A percentile compares a stretch with the other conserved stretches of the same genome.
phyloP scores from a whole-genome alignment of 2,797 vertebrate species.

The Sebastes oblongus region DNA sequence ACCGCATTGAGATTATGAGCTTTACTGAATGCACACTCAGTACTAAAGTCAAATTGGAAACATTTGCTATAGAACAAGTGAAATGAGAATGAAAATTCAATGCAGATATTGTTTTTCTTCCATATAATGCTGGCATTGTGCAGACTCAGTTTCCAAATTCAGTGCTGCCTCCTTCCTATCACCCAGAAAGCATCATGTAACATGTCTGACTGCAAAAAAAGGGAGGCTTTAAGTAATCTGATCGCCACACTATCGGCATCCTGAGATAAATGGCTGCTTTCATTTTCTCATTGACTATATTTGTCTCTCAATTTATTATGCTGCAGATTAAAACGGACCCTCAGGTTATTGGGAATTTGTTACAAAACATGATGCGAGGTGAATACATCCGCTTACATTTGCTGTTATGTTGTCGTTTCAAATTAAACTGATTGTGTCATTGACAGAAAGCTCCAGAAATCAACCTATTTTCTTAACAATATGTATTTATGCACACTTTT shows the following conservation, averaged over 20 bases:
- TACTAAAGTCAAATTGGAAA: background rate
- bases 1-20: conserved; percentile 27
- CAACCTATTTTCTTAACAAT: conserved; percentile 67
- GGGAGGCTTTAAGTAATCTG: conserved; percentile 46
- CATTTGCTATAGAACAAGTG: background rate
- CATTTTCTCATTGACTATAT: conserved; percentile 32
- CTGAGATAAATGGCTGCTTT: conserved; percentile 39
- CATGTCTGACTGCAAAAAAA: conserved; percentile 25
- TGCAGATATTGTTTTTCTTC: background rate
- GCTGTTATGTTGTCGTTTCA: background rate
- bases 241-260: conserved; percentile 37
- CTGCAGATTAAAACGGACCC: conserved; percentile 4
- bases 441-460: conserved; percentile 41
- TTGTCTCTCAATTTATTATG: conserved; percentile 17
- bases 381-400: background rate
- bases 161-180: conserved; percentile 17
- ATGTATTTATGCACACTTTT: conserved; percentile 70
- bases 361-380: background rate
- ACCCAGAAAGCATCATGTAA: conserved; percentile 40
- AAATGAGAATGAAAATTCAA: background rate
- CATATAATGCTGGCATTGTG: background rate
- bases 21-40: conserved; percentile 12
- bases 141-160: background rate
- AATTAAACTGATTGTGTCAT: conserved; percentile 7
- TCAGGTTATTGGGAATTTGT: background rate